Percentiles rank a stretch among this genome's conserved stretches.
Conservation (phyloP, 2,888 invertebrate species). For the Margaritifera margaritifera region DNA sequence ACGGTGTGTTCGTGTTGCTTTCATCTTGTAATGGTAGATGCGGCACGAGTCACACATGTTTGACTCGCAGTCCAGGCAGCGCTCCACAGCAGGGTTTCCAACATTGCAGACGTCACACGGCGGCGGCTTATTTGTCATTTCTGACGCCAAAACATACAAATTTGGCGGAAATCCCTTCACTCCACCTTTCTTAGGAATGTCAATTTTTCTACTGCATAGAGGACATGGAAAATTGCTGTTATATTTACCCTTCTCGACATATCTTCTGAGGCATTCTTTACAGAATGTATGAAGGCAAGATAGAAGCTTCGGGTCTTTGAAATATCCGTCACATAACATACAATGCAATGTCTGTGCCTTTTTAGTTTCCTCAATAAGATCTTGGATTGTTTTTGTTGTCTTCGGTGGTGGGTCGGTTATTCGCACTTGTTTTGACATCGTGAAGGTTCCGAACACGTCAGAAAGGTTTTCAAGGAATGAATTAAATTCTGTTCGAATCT, state of each 20-base stretch:
- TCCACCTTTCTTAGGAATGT: slow-evolving; percentile 38
- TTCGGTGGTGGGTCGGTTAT: no score
- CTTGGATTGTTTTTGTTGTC: no score
- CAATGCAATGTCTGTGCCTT: slow-evolving; percentile 18
- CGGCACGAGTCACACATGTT: slow-evolving; percentile 35
- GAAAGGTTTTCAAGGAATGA: no score
- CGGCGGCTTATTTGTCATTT: slow-evolving; percentile 31
- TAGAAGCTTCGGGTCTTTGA: slow-evolving; percentile 31
- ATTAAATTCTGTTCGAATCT: no score
- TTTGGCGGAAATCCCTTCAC: slow-evolving; percentile 33
- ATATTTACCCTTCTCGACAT: slow-evolving; percentile 35
- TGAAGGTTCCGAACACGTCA: no score
- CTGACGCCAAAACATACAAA: slow-evolving; percentile 35
- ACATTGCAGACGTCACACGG: slow-evolving; percentile 34
- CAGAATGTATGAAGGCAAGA: slow-evolving; percentile 40
- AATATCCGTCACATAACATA: slow-evolving; percentile 33
- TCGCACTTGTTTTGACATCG: no score
- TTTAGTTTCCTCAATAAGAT: no score
- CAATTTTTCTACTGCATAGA: slow-evolving; percentile 32
- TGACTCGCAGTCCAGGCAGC: slow-evolving; percentile 38
- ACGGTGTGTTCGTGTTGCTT: slow-evolving; percentile 34
- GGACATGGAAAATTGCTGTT: slow-evolving; percentile 36
- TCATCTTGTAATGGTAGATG: slow-evolving; percentile 39
- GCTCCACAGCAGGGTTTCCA: slow-evolving; percentile 30
- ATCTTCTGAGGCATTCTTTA: slow-evolving; percentile 29